Evolutionary conservation across 1,140 invertebrate genomes (phyloP), one percentile per base, ranked within the genome.

Genomic region (Stegodyphus mimosarum): DNA sequence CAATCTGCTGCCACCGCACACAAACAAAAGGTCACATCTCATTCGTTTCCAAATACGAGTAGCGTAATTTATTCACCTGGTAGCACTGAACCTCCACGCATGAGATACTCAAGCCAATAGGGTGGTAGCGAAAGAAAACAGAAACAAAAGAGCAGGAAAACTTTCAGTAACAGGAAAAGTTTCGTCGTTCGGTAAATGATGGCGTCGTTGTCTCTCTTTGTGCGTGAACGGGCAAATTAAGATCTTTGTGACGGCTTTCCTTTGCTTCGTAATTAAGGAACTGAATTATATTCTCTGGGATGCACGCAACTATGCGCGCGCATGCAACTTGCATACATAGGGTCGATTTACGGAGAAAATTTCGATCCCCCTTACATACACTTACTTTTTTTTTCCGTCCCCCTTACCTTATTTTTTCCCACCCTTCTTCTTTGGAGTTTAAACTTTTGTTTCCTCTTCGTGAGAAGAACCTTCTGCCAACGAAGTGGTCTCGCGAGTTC

Each of bases 11-110:
- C 81, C 81, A 84, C 71, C 73, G 81, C 72, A 76, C 81, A 84
- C 70, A 84, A 75, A 84, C 81, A 84, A 84, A 84, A 84, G 81
- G 73, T 84, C 81, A 69, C 81, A 69, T 76, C 72, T 84, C 73
- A 83, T 84, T 84, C 81, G 81, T 84, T 84, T 63, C 81, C 81
- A 84, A 84, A 84, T 63, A 69, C 81, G 81, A 83, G 73, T 74
- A 70, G 81, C 72, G 73, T 84, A 84, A 84, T 84, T 84, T 84
- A 84, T 84, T 84, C 81, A 84, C 73, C 73, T 55, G 81, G 79
- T 83, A 74, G 71, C 71, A 64, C 18, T 52, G 50, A 66, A 73
- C 79, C 60, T 73, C 67, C 64, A 84, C 73, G 73, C 81, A 83
- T 60, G 81, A 76, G 66, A 53, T 63, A 18, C 51, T 6, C 64